Evolutionary conservation across 2,113 vertebrate species (phyloP), one percentile per base, ranked within the genome.

Genomic region (Lota lota): DNA sequence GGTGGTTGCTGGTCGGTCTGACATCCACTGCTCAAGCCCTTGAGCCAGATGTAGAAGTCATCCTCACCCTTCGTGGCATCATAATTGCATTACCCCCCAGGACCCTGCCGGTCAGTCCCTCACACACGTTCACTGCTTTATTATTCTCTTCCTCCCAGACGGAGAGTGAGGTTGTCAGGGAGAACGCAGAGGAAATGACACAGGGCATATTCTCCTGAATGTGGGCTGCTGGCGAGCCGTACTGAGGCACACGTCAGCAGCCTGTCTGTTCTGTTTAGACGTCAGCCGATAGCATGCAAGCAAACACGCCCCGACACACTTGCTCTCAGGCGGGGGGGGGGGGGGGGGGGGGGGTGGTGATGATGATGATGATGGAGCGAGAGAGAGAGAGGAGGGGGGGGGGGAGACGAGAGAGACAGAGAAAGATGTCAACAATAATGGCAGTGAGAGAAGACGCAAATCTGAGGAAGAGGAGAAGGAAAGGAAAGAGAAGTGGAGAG

Each of bases 201-300:
- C 54, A 40, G 14, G 62, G 69, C 62, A 77, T 78, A 78, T 78
- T 78, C 73, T 61, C 47, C 66, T 61, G 66, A 59, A 58, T 69
- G 58, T 73, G 68, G 58, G 22, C 68, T 57, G 57, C 75, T 81
- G 82, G 74, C 67, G 12, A 36, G 11, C 40, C 28, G 19, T 28
- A 60, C 54, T 21, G 50, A 64, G 74, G 73, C 70, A 66, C 70
- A 60, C 76, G 78, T 83, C 81, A 80, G 75, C 77, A 77, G 66
- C 61, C 62, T 80, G 78, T 82, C 79, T 80, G 69, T 68, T 77
- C 62, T 60, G 61, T 64, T 84, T 70, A 75, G 69, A 58, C 77
- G 53, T 67, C 61, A 73, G 63, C 60, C 65, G 68, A 64, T 19
- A 14, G 36, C 50, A n/a, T 10, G 28, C 57, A 4, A 22, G 18